These are phyloP conservation scores for Apamea anceps DNA, from an alignment of 2,888 invertebrate genomes.

Conservation along the genomic window DNA sequence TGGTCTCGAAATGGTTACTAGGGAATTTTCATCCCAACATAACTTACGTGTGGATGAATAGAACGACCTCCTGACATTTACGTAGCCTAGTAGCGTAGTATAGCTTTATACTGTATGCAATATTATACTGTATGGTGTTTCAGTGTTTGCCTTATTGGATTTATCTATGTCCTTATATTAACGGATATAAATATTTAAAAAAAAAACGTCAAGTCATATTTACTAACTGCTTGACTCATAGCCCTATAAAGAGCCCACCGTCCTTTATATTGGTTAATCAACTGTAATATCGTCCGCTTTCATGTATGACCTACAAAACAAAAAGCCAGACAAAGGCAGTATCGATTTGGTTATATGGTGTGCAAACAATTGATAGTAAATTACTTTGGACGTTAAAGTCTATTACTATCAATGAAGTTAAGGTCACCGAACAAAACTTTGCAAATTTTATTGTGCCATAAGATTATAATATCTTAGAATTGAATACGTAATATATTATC, in stretches of 20 bases:
- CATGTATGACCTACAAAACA: slow-evolving; percentile 53
- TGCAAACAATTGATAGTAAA: slow-evolving; percentile 53
- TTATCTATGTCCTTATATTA: background rate
- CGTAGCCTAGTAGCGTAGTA: slow-evolving; percentile 15
- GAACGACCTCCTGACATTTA: slow-evolving; percentile 30
- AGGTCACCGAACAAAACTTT: slow-evolving; percentile 36
- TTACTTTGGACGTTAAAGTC: slow-evolving; percentile 32
- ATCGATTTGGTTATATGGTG: slow-evolving; percentile 44
- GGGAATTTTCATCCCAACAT: slow-evolving; percentile 15
- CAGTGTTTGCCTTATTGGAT: background rate
- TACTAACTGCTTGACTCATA: slow-evolving; percentile 6
- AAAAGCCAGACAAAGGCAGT: slow-evolving; percentile 40
- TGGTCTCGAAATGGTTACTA: slow-evolving; percentile 27
- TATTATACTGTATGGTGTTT: background rate
- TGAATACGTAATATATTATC: slow-evolving; percentile 25
- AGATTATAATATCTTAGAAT: slow-evolving; percentile 13
- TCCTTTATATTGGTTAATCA: slow-evolving; percentile 60
- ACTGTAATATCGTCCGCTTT: slow-evolving; percentile 54
- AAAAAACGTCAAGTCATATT: slow-evolving; percentile 5
- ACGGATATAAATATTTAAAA: background rate
- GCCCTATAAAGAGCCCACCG: slow-evolving; percentile 9
- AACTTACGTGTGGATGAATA: slow-evolving; percentile 21
- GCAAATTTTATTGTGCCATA: slow-evolving; percentile 27
- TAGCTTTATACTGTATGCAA: background rate
- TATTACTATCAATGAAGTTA: slow-evolving; percentile 39